Conservation (phyloP, 1,140 invertebrate genomes). For the Penaeus chinensis region DNA sequence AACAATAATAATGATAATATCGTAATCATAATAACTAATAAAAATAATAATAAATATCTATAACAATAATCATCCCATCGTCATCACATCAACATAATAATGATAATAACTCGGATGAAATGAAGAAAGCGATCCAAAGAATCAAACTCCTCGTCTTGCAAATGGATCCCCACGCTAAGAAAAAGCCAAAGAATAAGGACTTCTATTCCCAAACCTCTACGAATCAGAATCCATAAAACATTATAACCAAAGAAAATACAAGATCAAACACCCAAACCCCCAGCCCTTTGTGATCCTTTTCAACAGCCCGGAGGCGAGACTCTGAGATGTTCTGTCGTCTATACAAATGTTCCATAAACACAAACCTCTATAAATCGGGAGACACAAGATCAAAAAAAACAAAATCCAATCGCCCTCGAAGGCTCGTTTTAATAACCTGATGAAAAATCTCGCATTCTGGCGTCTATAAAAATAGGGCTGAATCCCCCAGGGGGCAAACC, state of each 20-base stretch:
- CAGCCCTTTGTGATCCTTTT: slow-evolving; percentile 42
- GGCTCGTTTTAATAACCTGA: slow-evolving; percentile 43
- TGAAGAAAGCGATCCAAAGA: too few relatives aligned
- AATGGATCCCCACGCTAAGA: too few relatives aligned
- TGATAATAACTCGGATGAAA: too few relatives aligned
- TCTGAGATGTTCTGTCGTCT: neutral
- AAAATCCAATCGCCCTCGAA: slow-evolving; percentile 10
- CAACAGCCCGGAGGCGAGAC: too few relatives aligned
- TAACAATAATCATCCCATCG: too few relatives aligned
- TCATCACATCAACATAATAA: too few relatives aligned
- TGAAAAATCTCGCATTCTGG: slow-evolving; percentile 20
- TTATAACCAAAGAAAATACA: slow-evolving; percentile 26
- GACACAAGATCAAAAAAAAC: neutral
- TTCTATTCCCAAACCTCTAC: slow-evolving; percentile 25
- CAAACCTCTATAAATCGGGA: slow-evolving; percentile 10
- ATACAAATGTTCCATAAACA: neutral
- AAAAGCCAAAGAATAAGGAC: too few relatives aligned
- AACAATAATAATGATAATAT: too few relatives aligned
- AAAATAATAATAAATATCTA: too few relatives aligned
- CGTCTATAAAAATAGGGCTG: neutral
- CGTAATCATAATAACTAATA: too few relatives aligned
- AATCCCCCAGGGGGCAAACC: slow-evolving; percentile 32
- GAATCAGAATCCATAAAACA: slow-evolving; percentile 48
- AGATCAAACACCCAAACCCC: slow-evolving; percentile 40
- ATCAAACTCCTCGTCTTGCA: too few relatives aligned